Percentiles rank a stretch among this genome's conserved stretches.
Conservation (phyloP, 1,140 invertebrate genomes). For the Argopecten irradians region DNA sequence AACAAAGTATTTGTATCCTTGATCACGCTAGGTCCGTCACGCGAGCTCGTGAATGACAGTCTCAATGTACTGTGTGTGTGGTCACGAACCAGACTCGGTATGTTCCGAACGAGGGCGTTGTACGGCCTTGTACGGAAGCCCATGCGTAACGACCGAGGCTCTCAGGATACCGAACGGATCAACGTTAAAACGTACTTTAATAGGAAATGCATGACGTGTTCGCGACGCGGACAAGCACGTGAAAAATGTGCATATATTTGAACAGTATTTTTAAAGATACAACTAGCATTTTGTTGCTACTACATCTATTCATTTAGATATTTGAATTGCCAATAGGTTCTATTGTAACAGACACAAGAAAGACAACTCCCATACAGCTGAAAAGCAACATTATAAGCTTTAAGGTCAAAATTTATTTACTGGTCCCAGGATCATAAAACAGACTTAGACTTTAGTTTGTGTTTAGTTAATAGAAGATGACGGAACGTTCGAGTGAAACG, state of each 20-base stretch:
- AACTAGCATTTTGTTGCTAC: too few species aligned
- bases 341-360: conserved; percentile 12
- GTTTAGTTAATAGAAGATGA: too few species aligned
- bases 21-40: not conserved
- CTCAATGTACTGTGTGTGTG: not conserved
- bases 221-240: not conserved
- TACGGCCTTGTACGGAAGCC: not conserved
- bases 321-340: too few species aligned
- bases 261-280: too few species aligned
- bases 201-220: too few species aligned
- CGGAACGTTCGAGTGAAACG: too few species aligned
- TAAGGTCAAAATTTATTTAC: too few species aligned
- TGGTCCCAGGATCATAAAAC: too few species aligned
- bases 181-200: too few species aligned
- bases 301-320: too few species aligned
- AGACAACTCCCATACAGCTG: not conserved
- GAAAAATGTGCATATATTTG: not conserved
- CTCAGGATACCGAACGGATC: not conserved
- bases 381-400: too few species aligned
- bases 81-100: not conserved
- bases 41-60: not conserved
- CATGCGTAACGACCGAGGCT: not conserved
- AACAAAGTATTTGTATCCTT: not conserved
- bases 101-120: conserved; percentile 1
- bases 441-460: too few species aligned